Evolutionary conservation across 1,140 invertebrate genomes (phyloP), one percentile per base, ranked within the genome.

Genomic region (Papilio xuthus): DNA sequence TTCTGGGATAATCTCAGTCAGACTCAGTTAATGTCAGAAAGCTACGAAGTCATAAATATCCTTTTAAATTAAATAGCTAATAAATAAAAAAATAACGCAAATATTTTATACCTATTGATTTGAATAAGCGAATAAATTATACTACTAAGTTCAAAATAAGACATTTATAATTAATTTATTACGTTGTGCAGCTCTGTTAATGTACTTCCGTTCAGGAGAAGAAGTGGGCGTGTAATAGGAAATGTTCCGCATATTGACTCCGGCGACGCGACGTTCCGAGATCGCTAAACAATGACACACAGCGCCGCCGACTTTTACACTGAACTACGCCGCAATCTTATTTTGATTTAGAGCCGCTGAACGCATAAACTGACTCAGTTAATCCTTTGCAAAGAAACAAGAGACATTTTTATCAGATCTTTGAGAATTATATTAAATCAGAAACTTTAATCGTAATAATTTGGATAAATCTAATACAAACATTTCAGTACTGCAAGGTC

Each of bases 221-320:
- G 92, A 93, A 92, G 91, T 91, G 90, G 92, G 92, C 92, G 92
- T 93, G 91, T 93, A 93, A 93, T 93, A 93, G 92, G 90, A 93
- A 93, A 93, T 93, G 92, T 93, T 93, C 92, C 92, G 92, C 92
- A 92, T 93, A 93, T 93, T 93, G 92, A 93, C 92, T 93, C 90
- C 84, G 81, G 85, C 87, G 88, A 89, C 88, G 86, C 87, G 88
- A 89, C 88, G 86, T 86, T 85, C 80, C 86, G 81, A 91, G 88
- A 91, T 90, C 89, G 91, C 89, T 92, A 93, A 93, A 92, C 92
- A 93, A 91, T 89, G 90, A 89, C 91, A 89, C 87, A 86, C 86
- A 85, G 83, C 83, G 79, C 80, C 77, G 78, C 78, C 73, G 78
- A 80, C 80, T 79, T 80, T 76, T 76, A 63, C 74, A 37, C 53